Percentiles rank a stretch among this genome's conserved stretches.
phyloP scores from a whole-genome alignment of 2,888 invertebrate species.

The Eupithecia subfuscata region DNA sequence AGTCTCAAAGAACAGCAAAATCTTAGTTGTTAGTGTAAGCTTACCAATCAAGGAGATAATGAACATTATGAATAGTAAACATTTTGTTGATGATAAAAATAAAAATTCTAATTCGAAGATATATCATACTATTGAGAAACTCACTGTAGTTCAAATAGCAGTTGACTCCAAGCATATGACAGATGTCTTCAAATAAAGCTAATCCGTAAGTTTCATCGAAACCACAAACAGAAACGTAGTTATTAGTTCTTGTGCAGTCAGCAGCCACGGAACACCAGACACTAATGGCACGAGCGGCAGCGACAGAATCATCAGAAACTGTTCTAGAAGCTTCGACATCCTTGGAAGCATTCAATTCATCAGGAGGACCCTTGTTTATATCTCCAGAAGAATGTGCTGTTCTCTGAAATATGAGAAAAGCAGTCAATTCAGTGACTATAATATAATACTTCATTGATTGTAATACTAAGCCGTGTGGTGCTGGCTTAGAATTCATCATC shows the following conservation, averaged over 20 bases:
- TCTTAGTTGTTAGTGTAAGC: background rate
- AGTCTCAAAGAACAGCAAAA: background rate
- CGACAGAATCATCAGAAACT: background rate
- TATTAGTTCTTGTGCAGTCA: background rate
- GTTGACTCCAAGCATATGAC: slow-evolving; percentile 70
- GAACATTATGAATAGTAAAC: too few relatives aligned
- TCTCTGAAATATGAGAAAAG: too few relatives aligned
- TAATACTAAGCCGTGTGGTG: too few relatives aligned
- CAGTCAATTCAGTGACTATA: too few relatives aligned
- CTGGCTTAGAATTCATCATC: too few relatives aligned
- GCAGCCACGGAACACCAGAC: background rate
- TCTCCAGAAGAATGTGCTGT: too few relatives aligned
- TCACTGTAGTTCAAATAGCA: slow-evolving; percentile 66
- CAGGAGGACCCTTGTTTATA: too few relatives aligned
- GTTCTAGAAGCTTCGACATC: background rate
- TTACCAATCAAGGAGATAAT: too few relatives aligned
- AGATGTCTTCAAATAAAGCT: slow-evolving; percentile 67
- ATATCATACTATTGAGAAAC: background rate
- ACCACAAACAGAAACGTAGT: slow-evolving; percentile 57
- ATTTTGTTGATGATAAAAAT: too few relatives aligned
- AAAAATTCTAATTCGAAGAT: too few relatives aligned
- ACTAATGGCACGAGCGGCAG: background rate
- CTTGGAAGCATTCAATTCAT: too few relatives aligned
- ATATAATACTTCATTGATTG: too few relatives aligned
- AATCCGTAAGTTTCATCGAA: slow-evolving; percentile 68